phyloP scores from a whole-genome alignment of 2,888 invertebrate species.

The Zhuqinia jingwanae region DNA sequence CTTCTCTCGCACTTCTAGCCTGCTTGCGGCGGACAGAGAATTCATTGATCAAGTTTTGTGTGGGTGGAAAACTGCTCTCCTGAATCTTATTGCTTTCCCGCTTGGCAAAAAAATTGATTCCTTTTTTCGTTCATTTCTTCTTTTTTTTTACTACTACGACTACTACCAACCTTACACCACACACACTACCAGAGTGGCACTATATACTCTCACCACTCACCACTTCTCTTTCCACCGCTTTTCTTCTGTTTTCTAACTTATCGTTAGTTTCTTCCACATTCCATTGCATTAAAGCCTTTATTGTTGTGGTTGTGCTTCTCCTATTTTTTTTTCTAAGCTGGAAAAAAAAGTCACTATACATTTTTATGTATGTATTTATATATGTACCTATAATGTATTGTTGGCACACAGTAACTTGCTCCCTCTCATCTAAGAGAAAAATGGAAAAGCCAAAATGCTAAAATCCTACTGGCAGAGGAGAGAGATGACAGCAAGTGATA shows the following conservation, averaged over 20 bases:
- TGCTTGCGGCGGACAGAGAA: slow-evolving; percentile 72
- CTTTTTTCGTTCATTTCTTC: slow-evolving; percentile 64
- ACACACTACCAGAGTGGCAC: neutral
- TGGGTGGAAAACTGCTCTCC: slow-evolving; percentile 75
- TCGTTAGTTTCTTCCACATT: slow-evolving; percentile 9
- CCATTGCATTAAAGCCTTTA: neutral
- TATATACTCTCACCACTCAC: slow-evolving; percentile 24
- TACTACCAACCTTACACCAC: slow-evolving; percentile 17
- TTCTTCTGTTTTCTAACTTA: neutral
- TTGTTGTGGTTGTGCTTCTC: neutral
- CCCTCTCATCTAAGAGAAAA: slow-evolving; percentile 13
- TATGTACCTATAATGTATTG: too few relatives aligned
- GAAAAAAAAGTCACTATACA: too few relatives aligned
- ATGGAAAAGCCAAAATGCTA: neutral
- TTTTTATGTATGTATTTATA: too few relatives aligned
- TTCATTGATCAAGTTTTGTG: slow-evolving; percentile 77
- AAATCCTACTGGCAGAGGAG: too few relatives aligned
- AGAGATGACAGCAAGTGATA: slow-evolving; percentile 11
- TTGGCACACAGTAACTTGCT: too few relatives aligned
- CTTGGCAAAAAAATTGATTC: slow-evolving; percentile 69
- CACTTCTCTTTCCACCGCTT: neutral
- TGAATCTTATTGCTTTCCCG: slow-evolving; percentile 74
- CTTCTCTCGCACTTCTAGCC: slow-evolving; percentile 65
- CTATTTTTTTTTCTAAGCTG: neutral
- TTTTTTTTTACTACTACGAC: slow-evolving; percentile 33